Evolutionary conservation across 1,140 invertebrate genomes (phyloP), one percentile per base, ranked within the genome.

Genomic region (Arctopsyche grandis): DNA sequence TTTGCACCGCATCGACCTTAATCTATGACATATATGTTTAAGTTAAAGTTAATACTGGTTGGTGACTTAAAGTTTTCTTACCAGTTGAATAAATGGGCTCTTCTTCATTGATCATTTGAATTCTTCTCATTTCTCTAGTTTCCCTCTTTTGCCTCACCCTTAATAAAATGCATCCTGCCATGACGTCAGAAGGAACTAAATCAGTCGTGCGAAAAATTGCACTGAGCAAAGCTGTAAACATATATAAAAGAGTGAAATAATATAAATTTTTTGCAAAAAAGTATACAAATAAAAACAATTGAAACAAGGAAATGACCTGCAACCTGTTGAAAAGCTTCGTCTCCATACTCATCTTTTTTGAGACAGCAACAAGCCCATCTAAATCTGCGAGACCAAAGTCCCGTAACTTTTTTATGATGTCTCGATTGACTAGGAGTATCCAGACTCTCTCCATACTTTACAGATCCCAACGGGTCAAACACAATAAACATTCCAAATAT

Each of bases 121-220:
- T 89, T 81, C 92, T 87, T 58, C 91, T 85, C 85, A 93, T 91
- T 85, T 93, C 92, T 74, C 92, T 87, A 0, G 90, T 93, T 84
- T 93, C 91, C 12, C 91, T 87, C 86, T 94, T 94, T 83, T 94
- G 93, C 83, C 91, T 92, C 58, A 94, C 90, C 85, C 92, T 86
- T 0, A 97, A 87, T 5, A 98, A 88, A 19, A 98, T 91, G 76
- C 95, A 92, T 5, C 96, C 97, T 14, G 96, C 95, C 60, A 96
- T 92, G 16, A 97, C 90, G 84, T 98, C 97, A 0, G 95, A 96
- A 0, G 96, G 93, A 0, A 98, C 96, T 21, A 97, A 87, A 87
- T 98, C 95, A 0, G 94, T 93, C 80, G 94, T 94, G 84, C 95
- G 90, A 85, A 95, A 95, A 79, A 95, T 89, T 1, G 92, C 91